These are phyloP conservation scores for Habropoda laboriosa DNA, from an alignment of 1,140 invertebrate species.

Conservation along the genomic window DNA sequence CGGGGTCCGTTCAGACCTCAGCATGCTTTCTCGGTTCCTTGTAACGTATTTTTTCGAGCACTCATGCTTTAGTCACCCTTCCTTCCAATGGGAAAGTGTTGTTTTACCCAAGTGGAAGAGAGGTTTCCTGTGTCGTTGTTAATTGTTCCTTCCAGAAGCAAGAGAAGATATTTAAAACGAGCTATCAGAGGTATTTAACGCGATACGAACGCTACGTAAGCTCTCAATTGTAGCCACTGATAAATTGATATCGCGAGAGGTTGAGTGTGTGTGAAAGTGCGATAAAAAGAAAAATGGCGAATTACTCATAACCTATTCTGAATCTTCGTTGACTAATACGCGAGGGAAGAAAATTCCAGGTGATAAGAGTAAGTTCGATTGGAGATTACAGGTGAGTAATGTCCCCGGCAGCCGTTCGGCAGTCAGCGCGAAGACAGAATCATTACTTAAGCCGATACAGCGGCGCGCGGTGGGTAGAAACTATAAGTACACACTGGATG, in stretches of 20 bases:
- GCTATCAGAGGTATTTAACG: no score
- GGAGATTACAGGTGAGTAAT: constrained; percentile 34
- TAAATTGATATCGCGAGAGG: no score
- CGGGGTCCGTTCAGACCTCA: constrained; percentile 25
- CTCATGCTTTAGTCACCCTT: no score
- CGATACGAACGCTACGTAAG: no score
- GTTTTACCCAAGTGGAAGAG: constrained; percentile 11
- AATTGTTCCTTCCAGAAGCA: neutral
- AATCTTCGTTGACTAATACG: neutral
- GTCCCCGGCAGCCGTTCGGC: constrained; percentile 31
- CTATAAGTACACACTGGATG: constrained; percentile 38
- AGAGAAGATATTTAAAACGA: no score
- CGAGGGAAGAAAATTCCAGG: neutral
- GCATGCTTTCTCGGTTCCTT: constrained; percentile 8
- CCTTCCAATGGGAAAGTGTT: neutral
- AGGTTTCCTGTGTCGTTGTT: constrained; percentile 3
- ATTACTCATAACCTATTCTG: neutral
- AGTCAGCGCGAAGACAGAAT: constrained; percentile 42
- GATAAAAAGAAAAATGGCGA: neutral
- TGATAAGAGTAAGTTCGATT: neutral
- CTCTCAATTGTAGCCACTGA: no score
- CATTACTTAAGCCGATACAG: constrained; percentile 56
- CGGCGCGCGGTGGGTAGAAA: constrained; percentile 41
- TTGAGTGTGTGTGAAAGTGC: no score
- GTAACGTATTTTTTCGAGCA: constrained; percentile 43